Base-by-base conservation (phyloP, 2,888 invertebrate genomes). In the Cremastobaeus sp. region DNA sequence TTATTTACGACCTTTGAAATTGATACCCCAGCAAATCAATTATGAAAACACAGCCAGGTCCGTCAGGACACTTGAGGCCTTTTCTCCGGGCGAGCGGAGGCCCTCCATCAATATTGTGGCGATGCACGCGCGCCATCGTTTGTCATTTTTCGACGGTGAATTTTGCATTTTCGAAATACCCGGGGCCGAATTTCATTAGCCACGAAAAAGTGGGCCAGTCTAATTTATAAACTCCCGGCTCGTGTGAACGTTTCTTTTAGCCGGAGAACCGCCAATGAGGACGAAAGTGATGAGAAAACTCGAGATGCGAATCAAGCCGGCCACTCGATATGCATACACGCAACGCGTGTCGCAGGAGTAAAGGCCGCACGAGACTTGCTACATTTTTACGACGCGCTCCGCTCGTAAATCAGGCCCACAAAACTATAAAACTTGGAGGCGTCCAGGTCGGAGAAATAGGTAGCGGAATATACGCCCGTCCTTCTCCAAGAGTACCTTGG, bases 1-100 rank as follows among this genome's bases (percentile, higher is more conserved):
- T 84, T 84, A 84, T 86, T 86, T 85, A 86, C 79, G 82, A 81
- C 79, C 76, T 66, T 76, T 84, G 86, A 86, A 86, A 86, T 84
- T 84, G 85, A 86, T 86, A 85, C 79, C 77, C 79, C 45, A 48
- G 77, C 71, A 76, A 79, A 80, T 83, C 83, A 83, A 84, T 84
- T 83, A 84, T 80, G 83, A 81, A 81, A 82, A 83, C 81, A 81
- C 55, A 55, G 47, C 18, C 62, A 25, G 47, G 25, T 25, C 8
- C 57, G 48, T 64, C 55, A 35, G 30, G 69, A 32, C 45, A 37
- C 54, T 69, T 37, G 18, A 32, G 57, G 35, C 30, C 50, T 52
- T 65, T 60, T 60, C 17, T 30, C 20, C 32, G 8, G 30, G 30
- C 35, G 59, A 37, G 59, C 43, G 35, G 30, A 52, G 25, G 47